phyloP scores from a whole-genome alignment of 1,140 invertebrate genomes.

The Temnothorax longispinosus region DNA sequence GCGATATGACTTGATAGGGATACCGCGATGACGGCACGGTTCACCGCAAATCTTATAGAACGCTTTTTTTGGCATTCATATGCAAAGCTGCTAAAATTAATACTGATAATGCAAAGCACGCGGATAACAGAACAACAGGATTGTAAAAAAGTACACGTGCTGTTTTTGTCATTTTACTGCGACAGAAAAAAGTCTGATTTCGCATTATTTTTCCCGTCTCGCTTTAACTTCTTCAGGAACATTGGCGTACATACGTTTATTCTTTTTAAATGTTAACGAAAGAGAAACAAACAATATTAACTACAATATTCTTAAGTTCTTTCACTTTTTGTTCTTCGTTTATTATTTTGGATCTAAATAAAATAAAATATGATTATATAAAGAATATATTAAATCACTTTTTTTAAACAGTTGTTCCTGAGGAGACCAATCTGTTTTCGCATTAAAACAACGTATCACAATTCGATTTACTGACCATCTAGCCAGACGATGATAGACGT shows the following conservation, averaged over 20 bases:
- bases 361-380: neutral
- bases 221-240: neutral
- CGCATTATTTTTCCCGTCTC: neutral
- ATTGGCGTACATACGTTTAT: neutral
- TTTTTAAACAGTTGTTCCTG: neutral
- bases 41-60: slow-evolving; percentile 34
- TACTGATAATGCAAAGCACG: neutral
- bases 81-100: slow-evolving; percentile 16
- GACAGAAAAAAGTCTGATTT: neutral
- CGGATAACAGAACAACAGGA: neutral
- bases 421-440: neutral
- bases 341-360: neutral
- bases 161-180: slow-evolving; percentile 2
- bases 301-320: neutral
- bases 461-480: neutral
- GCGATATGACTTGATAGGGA: neutral
- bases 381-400: neutral
- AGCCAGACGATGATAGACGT: neutral
- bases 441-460: neutral
- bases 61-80: slow-evolving; percentile 46
- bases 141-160: slow-evolving; percentile 42
- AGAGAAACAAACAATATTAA: neutral
- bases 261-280: neutral
- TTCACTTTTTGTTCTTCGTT: neutral
- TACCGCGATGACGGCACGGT: neutral